These are phyloP conservation scores for Gila robusta DNA, from an alignment of 2,797 vertebrate genomes.

Conservation along the genomic window DNA sequence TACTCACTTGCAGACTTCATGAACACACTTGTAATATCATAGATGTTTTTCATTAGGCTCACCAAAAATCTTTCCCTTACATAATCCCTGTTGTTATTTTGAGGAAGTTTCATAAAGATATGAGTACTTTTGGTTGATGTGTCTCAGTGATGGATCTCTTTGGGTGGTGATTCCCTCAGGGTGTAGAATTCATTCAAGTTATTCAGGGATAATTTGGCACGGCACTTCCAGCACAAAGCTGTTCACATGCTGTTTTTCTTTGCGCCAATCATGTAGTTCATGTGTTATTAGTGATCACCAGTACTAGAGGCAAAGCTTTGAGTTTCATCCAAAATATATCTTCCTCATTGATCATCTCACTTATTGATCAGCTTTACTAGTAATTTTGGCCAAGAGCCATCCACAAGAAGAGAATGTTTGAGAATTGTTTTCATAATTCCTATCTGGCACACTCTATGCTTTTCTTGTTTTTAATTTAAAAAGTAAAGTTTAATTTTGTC, in stretches of 20 bases:
- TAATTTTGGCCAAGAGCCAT: neutral
- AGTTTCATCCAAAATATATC: neutral
- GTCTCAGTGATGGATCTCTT: neutral
- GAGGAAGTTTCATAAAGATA: neutral
- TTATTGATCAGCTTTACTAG: neutral
- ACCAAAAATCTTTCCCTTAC: neutral
- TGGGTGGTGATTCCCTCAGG: neutral
- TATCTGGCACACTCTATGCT: neutral
- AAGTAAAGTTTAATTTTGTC: too few species aligned
- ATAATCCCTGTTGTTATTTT: neutral
- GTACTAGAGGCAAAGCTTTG: neutral
- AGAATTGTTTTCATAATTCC: neutral
- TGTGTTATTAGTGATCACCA: neutral
- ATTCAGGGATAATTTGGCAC: neutral
- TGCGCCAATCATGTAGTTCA: too few species aligned
- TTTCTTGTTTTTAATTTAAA: neutral
- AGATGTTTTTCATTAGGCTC: neutral
- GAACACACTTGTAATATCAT: slow-evolving; percentile 3
- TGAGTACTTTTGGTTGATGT: neutral
- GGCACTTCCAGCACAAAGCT: neutral
- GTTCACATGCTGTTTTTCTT: neutral
- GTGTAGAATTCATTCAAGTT: neutral
- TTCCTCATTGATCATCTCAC: neutral
- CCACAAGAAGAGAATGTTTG: neutral
- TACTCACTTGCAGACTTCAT: neutral